A percentile compares a stretch with the other conserved stretches of the same genome.
Conservation (phyloP, 2,888 invertebrate species). For the Seladonia tumulorum region DNA sequence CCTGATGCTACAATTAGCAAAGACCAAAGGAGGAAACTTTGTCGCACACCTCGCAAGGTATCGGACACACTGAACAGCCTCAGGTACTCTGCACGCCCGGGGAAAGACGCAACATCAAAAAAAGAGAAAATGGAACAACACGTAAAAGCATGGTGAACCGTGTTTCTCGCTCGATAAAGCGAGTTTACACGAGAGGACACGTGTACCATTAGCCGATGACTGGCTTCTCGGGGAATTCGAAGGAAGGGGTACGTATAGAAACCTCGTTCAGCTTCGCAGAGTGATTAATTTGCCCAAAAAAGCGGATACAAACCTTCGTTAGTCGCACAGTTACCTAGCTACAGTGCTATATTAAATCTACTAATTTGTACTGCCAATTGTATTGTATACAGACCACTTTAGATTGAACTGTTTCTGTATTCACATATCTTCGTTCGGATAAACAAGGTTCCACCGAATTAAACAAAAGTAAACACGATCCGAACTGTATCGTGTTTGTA, state of each 20-base stretch:
- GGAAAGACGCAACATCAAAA: not conserved
- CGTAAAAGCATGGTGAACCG: not conserved
- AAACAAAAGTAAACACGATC: too few relatives aligned
- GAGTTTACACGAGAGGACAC: conserved; percentile 3
- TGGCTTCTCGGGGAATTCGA: not conserved
- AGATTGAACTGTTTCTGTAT: too few relatives aligned
- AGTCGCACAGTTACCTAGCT: not conserved
- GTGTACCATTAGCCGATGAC: conserved; percentile 1
- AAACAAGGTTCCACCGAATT: too few relatives aligned
- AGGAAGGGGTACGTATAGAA: not conserved
- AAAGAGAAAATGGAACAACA: not conserved
- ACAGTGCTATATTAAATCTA: too few relatives aligned
- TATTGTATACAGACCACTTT: too few relatives aligned
- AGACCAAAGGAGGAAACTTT: not conserved
- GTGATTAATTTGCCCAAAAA: not conserved
- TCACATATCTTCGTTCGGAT: too few relatives aligned
- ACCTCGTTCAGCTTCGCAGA: not conserved
- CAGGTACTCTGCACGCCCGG: too few relatives aligned
- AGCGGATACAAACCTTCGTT: not conserved
- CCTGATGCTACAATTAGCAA: not conserved
- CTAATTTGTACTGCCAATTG: too few relatives aligned
- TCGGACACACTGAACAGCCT: not conserved
- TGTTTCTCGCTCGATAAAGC: not conserved
- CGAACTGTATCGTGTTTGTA: too few relatives aligned
- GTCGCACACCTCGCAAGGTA: not conserved